Percentiles rank a stretch among this genome's conserved stretches.
Evolutionary conservation across 2,888 invertebrate species (phyloP).

Genomic region (Morpho achilles): DNA sequence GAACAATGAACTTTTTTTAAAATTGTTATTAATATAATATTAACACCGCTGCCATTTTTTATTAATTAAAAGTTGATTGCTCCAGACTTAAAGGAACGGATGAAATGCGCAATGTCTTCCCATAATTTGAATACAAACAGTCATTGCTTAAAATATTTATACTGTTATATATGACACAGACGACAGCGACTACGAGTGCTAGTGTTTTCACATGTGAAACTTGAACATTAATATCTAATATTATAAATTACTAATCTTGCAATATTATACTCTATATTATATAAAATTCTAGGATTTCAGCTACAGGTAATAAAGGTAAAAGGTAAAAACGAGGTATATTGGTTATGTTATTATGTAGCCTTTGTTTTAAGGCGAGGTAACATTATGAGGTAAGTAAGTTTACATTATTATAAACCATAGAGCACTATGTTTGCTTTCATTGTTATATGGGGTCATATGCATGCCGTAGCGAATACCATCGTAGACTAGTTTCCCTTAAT

Average conservation of each 20-base stretch:
- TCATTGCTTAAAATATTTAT: conserved; percentile 76
- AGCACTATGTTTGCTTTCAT: conserved; percentile 47
- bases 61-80: conserved; percentile 54
- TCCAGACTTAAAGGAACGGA: conserved; percentile 73
- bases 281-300: conserved; percentile 61
- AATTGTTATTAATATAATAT: too few species aligned
- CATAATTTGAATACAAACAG: conserved; percentile 73
- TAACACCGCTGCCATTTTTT: too few species aligned
- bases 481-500: conserved; percentile 24
- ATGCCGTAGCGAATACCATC: conserved; percentile 38
- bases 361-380: conserved; percentile 68
- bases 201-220: conserved; percentile 80
- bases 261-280: conserved; percentile 56
- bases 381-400: conserved; percentile 58
- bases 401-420: conserved; percentile 10
- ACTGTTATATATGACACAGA: conserved; percentile 63
- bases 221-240: conserved; percentile 65
- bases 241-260: conserved; percentile 73
- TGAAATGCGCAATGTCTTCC: conserved; percentile 80
- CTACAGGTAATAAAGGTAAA: conserved; percentile 49
- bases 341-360: conserved; percentile 49
- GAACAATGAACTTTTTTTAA: conserved; percentile 52
- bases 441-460: conserved; percentile 59
- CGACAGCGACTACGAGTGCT: conserved; percentile 73
- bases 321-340: background rate